A percentile compares a stretch with the other conserved stretches of the same genome.
Conservation (phyloP, 2,113 vertebrate species). For the Elephas maximus region DNA sequence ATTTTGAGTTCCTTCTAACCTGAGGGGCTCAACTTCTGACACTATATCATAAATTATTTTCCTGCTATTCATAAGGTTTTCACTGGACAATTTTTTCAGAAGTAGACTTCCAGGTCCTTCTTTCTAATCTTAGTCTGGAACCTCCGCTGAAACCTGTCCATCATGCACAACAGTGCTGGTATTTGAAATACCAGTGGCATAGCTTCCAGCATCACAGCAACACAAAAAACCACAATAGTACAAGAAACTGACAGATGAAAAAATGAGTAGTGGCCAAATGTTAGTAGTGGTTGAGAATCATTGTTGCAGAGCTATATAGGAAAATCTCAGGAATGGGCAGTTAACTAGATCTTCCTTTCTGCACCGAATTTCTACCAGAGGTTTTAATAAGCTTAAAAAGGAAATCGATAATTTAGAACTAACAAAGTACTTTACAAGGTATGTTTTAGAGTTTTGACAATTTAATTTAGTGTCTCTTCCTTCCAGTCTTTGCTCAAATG, state of each 20-base stretch:
- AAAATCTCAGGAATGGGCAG: neutral
- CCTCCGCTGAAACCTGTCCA: too few species aligned
- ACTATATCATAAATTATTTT: neutral
- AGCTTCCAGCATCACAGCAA: too few species aligned
- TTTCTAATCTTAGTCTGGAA: neutral
- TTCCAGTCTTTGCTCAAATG: neutral
- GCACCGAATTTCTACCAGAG: neutral
- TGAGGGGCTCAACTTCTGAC: neutral
- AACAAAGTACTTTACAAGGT: conserved; percentile 2
- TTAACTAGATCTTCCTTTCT: neutral
- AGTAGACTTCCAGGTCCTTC: neutral
- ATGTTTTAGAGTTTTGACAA: neutral
- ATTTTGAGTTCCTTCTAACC: neutral
- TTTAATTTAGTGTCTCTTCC: neutral
- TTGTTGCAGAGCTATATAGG: neutral
- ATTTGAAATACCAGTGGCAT: too few species aligned
- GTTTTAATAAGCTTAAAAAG: conserved; percentile 10
- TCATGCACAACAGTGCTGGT: too few species aligned
- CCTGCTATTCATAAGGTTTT: neutral
- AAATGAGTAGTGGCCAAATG: neutral
- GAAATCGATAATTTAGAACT: neutral
- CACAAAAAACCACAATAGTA: too few species aligned
- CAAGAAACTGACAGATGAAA: too few species aligned
- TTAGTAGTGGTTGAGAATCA: neutral
- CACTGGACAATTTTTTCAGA: neutral